Base-by-base conservation (phyloP, 2,113 vertebrate genomes). In the Hyla sarda region DNA sequence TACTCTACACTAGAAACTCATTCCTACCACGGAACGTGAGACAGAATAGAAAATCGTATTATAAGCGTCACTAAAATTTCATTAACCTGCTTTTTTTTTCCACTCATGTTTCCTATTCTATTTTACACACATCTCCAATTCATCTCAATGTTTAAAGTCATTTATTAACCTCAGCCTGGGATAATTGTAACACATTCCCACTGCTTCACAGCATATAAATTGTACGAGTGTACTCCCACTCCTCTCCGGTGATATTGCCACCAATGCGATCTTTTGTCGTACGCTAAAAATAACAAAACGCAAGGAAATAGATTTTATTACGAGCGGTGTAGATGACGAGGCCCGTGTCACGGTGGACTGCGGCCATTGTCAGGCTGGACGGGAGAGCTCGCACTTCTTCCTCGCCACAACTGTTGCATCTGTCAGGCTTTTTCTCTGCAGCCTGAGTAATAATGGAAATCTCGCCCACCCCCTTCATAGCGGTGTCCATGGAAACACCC, bases 401-500 rank as follows among this genome's bases (percentile, higher is more conserved):
- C n/a, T 69, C 3, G 2, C 34, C 41, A 41, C 48, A 82, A 58
- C 52, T 87, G 62, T 82, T 82, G 67, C 85, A 47, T 86, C 62
- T 34, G 82, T 84, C 54, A 34, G 77, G 45, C 73, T 56, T 71
- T n/a, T 58, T 37, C 77, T 82, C 69, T 47, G 65, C 79, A 75
- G 48, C 76, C 77, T 82, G 85, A 87, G 78, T 74, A 86, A 81
- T 81, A 81, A 81, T 34, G 37, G 50, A 13, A 21, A 34, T 41
- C 62, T 54, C 72, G 25, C 83, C 77, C 77, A 62, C 77, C 84
- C 76, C 48, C 48, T 81, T 52, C 67, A 62, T 82, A 73, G 67
- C 77, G 19, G 84, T 86, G 65, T 60, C 84, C 85, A 87, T 87
- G 85, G 85, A 87, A 87, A 87, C 85, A 62, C 69, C 85, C 78